Conservation (phyloP, 1,140 invertebrate species). For the Chrysopa pallens region DNA sequence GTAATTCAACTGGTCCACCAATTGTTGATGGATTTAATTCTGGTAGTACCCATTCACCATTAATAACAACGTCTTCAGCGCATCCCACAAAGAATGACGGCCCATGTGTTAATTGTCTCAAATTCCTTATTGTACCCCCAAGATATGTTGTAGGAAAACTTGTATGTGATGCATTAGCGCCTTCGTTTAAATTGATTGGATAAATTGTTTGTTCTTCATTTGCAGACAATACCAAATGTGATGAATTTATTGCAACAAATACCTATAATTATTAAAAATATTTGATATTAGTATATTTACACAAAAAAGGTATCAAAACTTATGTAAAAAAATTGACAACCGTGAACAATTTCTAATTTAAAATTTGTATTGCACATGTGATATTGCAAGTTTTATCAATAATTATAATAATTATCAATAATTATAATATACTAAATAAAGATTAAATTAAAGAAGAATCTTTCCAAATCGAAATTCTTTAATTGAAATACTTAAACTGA, state of each 20-base stretch:
- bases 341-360: too few species aligned
- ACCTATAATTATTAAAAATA: conserved; percentile 26
- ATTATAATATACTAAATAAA: too few species aligned
- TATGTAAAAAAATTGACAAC: too few species aligned
- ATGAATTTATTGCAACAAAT: conserved; percentile 70
- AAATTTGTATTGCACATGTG: too few species aligned
- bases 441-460: too few species aligned
- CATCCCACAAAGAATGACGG: conserved; percentile 74
- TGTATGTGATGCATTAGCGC: conserved; percentile 48
- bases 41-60: conserved; percentile 52
- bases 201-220: conserved; percentile 81
- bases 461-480: too few species aligned
- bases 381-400: too few species aligned
- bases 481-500: too few species aligned
- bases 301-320: too few species aligned
- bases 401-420: too few species aligned
- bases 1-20: conserved; percentile 15
- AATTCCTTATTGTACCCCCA: conserved; percentile 44
- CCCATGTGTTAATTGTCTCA: conserved; percentile 45
- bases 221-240: conserved; percentile 64
- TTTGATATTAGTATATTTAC: too few species aligned
- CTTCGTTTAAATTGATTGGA: conserved; percentile 49
- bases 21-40: conserved; percentile 11
- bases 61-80: conserved; percentile 76
- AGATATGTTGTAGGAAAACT: conserved; percentile 66